Percentiles rank a stretch among this genome's conserved stretches.
phyloP scores from a whole-genome alignment of 2,888 invertebrate genomes.

The Mesoligia furuncula region DNA sequence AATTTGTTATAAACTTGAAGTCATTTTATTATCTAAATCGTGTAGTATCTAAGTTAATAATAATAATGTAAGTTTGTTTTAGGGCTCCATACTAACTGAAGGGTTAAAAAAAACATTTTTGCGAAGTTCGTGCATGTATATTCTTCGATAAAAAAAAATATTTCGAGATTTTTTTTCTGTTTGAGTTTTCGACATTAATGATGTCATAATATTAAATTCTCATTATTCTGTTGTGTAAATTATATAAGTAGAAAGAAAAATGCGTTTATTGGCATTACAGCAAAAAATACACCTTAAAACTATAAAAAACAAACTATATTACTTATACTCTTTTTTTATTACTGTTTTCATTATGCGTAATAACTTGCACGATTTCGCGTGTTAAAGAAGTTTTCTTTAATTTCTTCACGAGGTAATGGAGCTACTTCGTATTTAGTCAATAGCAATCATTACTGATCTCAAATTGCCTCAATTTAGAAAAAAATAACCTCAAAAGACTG shows the following conservation, averaged over 20 bases:
- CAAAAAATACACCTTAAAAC: too few species aligned
- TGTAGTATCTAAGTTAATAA: conserved; percentile 41
- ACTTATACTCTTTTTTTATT: background rate
- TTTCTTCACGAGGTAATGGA: conserved; percentile 10
- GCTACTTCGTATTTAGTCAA: conserved; percentile 53
- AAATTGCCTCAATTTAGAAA: conserved; percentile 64
- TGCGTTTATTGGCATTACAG: background rate
- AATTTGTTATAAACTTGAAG: conserved; percentile 20
- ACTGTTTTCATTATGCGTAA: background rate
- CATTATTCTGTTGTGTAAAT: background rate
- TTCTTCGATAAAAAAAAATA: too few species aligned
- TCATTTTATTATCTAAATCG: conserved; percentile 27
- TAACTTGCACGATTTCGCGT: background rate
- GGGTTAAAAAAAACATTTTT: background rate
- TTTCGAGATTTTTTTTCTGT: too few species aligned
- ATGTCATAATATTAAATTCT: background rate
- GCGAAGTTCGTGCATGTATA: background rate
- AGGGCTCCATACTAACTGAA: conserved; percentile 13
- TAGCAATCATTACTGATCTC: conserved; percentile 68
- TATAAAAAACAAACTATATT: background rate
- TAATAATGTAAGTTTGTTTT: conserved; percentile 26
- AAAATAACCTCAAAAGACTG: conserved; percentile 68
- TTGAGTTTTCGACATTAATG: background rate
- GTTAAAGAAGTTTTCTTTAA: conserved; percentile 16
- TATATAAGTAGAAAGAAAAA: background rate